A percentile compares a stretch with the other conserved stretches of the same genome.
These are phyloP conservation scores for Ephestia elutella DNA, from an alignment of 1,140 invertebrate species.

Conservation along the genomic window DNA sequence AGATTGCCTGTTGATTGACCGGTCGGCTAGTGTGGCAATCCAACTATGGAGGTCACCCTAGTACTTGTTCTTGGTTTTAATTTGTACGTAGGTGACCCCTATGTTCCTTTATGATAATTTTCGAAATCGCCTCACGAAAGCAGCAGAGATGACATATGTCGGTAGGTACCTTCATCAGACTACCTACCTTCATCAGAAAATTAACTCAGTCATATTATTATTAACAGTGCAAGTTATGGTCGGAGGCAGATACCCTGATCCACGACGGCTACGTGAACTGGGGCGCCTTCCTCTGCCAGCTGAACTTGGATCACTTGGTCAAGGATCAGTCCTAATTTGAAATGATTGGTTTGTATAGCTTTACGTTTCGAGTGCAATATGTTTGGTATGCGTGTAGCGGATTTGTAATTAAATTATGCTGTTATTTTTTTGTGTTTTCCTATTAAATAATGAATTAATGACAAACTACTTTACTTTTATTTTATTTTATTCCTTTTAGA, in stretches of 20 bases:
- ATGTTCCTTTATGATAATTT: no score
- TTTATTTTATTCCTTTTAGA: no score
- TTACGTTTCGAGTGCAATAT: background rate
- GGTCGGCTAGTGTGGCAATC: no score
- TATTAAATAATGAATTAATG: background rate
- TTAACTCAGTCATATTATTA: background rate
- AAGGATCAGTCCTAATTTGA: slow-evolving; percentile 39
- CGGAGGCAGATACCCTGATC: slow-evolving; percentile 44
- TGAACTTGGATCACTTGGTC: slow-evolving; percentile 64
- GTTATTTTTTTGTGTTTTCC: background rate
- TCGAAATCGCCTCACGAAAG: no score
- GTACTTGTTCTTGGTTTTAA: no score
- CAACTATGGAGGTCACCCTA: no score
- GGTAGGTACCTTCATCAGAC: no score
- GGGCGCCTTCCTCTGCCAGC: slow-evolving; percentile 63
- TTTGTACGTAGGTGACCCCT: no score
- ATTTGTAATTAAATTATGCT: background rate
- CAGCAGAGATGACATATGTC: no score
- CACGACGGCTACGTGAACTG: slow-evolving; percentile 60
- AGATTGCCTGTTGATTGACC: no score
- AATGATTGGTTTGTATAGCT: background rate
- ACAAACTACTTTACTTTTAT: no score
- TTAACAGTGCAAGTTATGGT: slow-evolving; percentile 57
- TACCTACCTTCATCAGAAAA: no score
- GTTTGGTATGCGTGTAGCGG: background rate